phyloP scores from a whole-genome alignment of 2,797 vertebrate species.

The Zalophus californianus region DNA sequence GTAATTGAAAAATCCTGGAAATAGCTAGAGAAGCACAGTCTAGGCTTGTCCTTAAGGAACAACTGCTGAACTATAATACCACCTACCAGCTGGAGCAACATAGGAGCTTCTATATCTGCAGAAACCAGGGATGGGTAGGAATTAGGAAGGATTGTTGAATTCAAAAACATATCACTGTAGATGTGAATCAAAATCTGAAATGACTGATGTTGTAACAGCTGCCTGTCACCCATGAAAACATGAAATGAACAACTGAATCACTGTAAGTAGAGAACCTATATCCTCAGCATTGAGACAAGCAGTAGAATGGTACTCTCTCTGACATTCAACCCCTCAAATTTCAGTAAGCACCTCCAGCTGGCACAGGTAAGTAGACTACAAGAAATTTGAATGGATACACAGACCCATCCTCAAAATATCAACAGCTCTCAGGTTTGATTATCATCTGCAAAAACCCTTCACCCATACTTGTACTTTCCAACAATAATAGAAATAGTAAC shows the following conservation, averaged over 20 bases:
- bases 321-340: neutral
- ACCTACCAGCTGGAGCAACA: neutral
- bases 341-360: neutral
- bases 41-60: neutral
- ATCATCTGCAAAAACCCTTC: neutral
- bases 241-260: neutral
- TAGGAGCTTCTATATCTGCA: neutral
- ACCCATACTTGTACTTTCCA: neutral
- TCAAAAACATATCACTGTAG: neutral
- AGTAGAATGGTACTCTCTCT: neutral
- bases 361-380: neutral
- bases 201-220: neutral
- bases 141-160: neutral
- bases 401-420: neutral
- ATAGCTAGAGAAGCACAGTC: neutral
- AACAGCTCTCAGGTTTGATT: neutral
- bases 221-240: neutral
- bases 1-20: neutral
- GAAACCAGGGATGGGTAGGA: neutral
- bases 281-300: neutral
- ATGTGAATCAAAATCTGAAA: neutral
- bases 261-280: neutral
- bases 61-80: neutral
- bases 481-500: neutral
- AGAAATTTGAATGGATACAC: neutral